phyloP scores from a whole-genome alignment of 2,888 invertebrate genomes.

The Oegoconia quadripuncta region DNA sequence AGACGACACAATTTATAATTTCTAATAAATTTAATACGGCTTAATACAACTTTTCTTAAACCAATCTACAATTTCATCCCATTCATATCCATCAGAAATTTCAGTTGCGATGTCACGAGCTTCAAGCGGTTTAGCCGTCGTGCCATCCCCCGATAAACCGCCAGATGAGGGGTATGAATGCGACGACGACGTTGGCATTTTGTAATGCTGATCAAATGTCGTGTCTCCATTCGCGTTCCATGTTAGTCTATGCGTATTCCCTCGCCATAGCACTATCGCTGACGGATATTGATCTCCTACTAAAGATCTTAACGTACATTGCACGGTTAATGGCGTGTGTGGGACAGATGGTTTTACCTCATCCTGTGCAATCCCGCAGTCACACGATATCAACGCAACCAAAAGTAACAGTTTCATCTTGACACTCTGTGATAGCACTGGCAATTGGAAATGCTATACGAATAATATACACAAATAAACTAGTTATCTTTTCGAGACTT shows the following conservation, averaged over 20 bases:
- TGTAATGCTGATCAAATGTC: conserved; percentile 23
- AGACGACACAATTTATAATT: no score
- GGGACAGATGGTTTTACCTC: conserved; percentile 22
- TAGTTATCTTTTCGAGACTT: no score
- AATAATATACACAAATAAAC: no score
- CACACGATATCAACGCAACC: conserved; percentile 31
- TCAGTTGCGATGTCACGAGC: conserved; percentile 31
- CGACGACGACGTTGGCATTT: conserved; percentile 18
- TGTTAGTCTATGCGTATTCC: conserved; percentile 31
- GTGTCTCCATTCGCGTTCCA: conserved; percentile 28
- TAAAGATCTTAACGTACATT: conserved; percentile 36
- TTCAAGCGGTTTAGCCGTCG: conserved; percentile 18
- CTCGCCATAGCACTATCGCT: conserved; percentile 38
- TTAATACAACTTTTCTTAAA: conserved; percentile 11
- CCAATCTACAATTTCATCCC: conserved; percentile 17
- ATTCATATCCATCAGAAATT: conserved; percentile 28
- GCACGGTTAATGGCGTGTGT: conserved; percentile 29
- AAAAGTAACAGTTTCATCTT: conserved; percentile 41
- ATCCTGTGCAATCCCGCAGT: conserved; percentile 34
- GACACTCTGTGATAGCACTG: conserved; percentile 21
- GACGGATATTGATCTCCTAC: conserved; percentile 42
- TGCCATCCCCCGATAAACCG: conserved; percentile 32
- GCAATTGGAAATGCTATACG: conserved; percentile 28
- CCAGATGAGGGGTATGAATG: conserved; percentile 33
- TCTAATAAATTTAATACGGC: conserved; percentile 7